These are phyloP conservation scores for Silvanus unidentatus DNA, from an alignment of 2,888 invertebrate genomes.

Conservation along the genomic window DNA sequence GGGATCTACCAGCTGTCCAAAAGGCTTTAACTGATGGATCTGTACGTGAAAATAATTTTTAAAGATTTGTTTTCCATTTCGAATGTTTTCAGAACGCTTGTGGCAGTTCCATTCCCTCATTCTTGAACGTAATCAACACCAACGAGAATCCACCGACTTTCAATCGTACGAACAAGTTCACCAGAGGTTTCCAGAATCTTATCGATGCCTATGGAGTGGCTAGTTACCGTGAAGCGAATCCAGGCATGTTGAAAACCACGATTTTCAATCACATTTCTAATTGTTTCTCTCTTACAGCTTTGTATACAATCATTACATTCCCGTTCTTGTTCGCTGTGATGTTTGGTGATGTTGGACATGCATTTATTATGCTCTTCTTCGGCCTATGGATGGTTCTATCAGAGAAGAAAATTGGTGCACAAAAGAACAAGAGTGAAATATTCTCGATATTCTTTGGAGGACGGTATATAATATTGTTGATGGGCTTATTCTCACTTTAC, in stretches of 20 bases:
- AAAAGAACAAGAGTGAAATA: constrained; percentile 68
- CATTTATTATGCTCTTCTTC: constrained; percentile 73
- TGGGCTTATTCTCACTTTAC: constrained; percentile 67
- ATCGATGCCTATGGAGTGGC: constrained; percentile 73
- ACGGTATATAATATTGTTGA: constrained; percentile 70
- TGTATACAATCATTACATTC: constrained; percentile 71
- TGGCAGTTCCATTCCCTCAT: constrained; percentile 67
- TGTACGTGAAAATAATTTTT: constrained; percentile 44
- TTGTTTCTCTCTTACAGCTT: too few species aligned
- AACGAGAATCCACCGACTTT: constrained; percentile 64
- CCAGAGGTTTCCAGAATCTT: constrained; percentile 65
- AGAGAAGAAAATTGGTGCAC: constrained; percentile 68
- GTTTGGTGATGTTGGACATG: constrained; percentile 95
- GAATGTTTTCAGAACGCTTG: constrained; percentile 43
- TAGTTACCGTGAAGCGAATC: constrained; percentile 67
- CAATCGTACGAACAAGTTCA: constrained; percentile 69
- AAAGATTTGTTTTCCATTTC: neutral
- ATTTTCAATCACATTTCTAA: too few species aligned
- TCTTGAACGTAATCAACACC: constrained; percentile 63
- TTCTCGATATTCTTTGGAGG: constrained; percentile 71
- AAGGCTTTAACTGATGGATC: constrained; percentile 76
- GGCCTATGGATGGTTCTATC: constrained; percentile 73
- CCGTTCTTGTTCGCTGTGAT: constrained; percentile 94
- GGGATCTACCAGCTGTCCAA: constrained; percentile 66
- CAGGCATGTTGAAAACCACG: constrained; percentile 44